Conservation (phyloP, 2,113 vertebrate genomes). For the Onychostoma macrolepis region DNA sequence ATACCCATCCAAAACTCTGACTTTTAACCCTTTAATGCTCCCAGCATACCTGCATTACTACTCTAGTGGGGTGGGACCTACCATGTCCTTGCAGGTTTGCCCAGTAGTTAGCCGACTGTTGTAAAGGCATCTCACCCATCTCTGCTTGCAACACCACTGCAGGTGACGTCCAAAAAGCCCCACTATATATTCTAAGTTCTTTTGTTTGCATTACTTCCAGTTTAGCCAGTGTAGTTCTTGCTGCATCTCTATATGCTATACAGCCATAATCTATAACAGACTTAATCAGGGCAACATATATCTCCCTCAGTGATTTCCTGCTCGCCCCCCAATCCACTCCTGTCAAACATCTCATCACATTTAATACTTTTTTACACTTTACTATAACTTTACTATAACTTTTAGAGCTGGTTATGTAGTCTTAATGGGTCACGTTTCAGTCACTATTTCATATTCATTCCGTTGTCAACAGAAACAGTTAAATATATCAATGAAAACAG, state of each 20-base stretch:
- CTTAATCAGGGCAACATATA: neutral
- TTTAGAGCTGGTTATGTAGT: no score
- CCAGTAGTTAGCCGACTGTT: no score
- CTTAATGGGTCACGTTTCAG: no score
- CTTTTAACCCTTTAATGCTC: no score
- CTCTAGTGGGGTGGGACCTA: no score
- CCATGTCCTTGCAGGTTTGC: no score
- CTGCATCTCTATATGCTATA: neutral
- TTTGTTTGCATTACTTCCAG: neutral
- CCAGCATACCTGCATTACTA: no score
- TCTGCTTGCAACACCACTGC: neutral
- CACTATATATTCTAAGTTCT: neutral
- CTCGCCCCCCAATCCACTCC: neutral
- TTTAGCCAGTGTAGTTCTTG: neutral
- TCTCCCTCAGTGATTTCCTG: neutral
- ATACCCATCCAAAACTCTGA: no score
- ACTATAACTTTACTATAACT: no score
- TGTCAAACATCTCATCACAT: neutral
- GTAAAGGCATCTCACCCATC: neutral
- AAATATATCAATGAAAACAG: no score
- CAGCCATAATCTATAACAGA: neutral
- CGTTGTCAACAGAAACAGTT: no score
- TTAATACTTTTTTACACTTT: neutral
- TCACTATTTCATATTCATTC: no score
- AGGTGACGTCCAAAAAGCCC: neutral